Evolutionary conservation across 1,140 invertebrate species (phyloP), one percentile per base, ranked within the genome.

Genomic region (Cherax quadricarinatus): DNA sequence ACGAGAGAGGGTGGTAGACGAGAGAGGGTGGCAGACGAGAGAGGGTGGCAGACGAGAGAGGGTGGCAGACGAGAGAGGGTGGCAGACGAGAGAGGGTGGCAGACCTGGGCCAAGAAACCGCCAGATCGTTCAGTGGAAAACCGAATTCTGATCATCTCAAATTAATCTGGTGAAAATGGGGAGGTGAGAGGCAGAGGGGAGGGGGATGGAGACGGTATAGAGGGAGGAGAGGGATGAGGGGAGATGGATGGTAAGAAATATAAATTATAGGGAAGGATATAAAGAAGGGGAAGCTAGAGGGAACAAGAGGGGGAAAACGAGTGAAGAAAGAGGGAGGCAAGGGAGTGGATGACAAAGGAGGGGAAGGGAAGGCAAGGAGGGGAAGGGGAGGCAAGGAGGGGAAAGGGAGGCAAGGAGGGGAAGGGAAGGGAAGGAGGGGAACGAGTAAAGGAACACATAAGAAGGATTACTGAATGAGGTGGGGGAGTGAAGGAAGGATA

Each of bases 71-170:
- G 7, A 18, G 4, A 48, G 48, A 4, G 30, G 30, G 30, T 41
- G 30, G 70, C 5, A n/a, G n/a, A 30, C 24, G 24, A 0, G 70
- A 21, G 9, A 21, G 70, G 70, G 21, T 75, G 70, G 70, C 24
- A 30, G 6, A n/a, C 70, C 70, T 75, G 70, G 7, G 24, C 24
- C 70, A 30, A 75, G 70, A 75, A 75, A 75, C 70, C 70, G 24
- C 49, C 18, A 62, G 53, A 62, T 62, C 21, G 60, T 12, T 57
- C 14, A 18, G n/a, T 12, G 79, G 79, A 81, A 80, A 81, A 81
- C 79, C 51, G 79, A 81, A 81, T 81, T 81, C 79, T 81, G 79
- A 81, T 81, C 79, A 16, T 30, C 51, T 57, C 79, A 81, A 81
- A 81, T 81, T 81, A 81, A 81, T 81, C 79, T 81, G 48, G 41